Conservation (phyloP, 2,888 invertebrate species). For the Caenorhabditis japonica region DNA sequence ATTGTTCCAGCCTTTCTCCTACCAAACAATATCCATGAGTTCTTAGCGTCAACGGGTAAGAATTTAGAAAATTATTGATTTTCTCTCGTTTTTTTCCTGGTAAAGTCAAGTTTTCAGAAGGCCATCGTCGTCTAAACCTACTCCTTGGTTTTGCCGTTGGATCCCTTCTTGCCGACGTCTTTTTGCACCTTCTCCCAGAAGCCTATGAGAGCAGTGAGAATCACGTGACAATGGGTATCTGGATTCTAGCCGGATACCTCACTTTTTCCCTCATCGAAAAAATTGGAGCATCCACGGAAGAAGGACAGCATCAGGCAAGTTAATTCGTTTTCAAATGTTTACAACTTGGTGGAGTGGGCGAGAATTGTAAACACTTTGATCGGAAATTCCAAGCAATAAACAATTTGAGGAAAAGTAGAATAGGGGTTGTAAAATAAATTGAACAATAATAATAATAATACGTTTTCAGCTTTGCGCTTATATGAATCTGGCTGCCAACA, state of each 20-base stretch:
- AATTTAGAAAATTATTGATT: neutral
- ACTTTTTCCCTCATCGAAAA: constrained; percentile 67
- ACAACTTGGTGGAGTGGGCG: neutral
- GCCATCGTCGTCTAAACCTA: constrained; percentile 60
- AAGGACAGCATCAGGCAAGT: constrained; percentile 64
- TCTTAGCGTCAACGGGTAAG: constrained; percentile 56
- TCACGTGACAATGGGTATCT: constrained; percentile 55
- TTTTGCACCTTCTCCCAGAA: constrained; percentile 72
- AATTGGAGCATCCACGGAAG: constrained; percentile 62
- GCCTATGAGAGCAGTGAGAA: constrained; percentile 57
- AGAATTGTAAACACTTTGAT: constrained; percentile 1
- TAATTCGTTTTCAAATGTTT: constrained; percentile 4
- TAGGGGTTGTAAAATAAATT: too few species aligned
- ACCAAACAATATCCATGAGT: constrained; percentile 59
- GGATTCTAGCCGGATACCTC: constrained; percentile 63
- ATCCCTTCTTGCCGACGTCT: constrained; percentile 71
- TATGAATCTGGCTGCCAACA: constrained; percentile 93
- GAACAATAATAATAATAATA: too few species aligned
- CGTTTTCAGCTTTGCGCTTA: constrained; percentile 85
- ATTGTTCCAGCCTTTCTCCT: constrained; percentile 67
- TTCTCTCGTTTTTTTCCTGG: neutral
- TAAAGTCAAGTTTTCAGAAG: constrained; percentile 55
- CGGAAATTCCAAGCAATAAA: neutral
- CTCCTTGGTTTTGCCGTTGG: constrained; percentile 72
- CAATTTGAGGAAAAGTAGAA: neutral